Base-by-base conservation (phyloP, 2,888 invertebrate species). In the Villa cingulata region DNA sequence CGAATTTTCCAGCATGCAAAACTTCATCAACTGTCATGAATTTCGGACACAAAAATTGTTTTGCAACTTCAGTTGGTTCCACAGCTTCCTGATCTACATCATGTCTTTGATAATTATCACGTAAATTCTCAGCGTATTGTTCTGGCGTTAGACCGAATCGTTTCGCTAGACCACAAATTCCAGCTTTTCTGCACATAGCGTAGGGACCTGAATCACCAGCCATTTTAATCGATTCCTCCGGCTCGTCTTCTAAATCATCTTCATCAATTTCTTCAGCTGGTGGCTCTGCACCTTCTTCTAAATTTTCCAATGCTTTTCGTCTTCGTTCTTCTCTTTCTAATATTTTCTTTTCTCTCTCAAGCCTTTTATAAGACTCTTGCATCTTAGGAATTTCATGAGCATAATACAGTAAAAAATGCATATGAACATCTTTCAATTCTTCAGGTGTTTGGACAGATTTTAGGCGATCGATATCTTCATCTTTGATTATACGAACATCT, bases 71-170 rank as follows among this genome's bases (percentile, higher is more conserved):
- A 0, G 76, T 60, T 0, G 94, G 92, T 55, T 89, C 84, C n/a
- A 81, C 76, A 0, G 83, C 79, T 57, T 87, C 88, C 64, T 96
- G 95, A 43, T 94, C 94, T 2, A 96, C 90, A 62, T 96, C 96
- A 64, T 94, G 88, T 15, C 91, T 74, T 65, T 91, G 90, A 66
- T 96, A 96, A 65, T 92, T 91, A 62, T 96, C 95, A 2, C 92
- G 78, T 9, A 97, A 74, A 72, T 98, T 97, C 71, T 96, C 95
- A 0, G 92, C 94, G 66, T 92, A 95, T 68, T 96, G 86, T 63
- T 92, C 90, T 0, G 97, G 91, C 0, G 84, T 80, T 45, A 98
- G 71, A 51, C 97, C 97, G 68, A 96, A 97, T 62, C 84, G 83
- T 63, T 86, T 86, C 3, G 89, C 89, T 40, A 96, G 74, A 0